Conservation (phyloP, 2,888 invertebrate species). For the Drepana falcataria region DNA sequence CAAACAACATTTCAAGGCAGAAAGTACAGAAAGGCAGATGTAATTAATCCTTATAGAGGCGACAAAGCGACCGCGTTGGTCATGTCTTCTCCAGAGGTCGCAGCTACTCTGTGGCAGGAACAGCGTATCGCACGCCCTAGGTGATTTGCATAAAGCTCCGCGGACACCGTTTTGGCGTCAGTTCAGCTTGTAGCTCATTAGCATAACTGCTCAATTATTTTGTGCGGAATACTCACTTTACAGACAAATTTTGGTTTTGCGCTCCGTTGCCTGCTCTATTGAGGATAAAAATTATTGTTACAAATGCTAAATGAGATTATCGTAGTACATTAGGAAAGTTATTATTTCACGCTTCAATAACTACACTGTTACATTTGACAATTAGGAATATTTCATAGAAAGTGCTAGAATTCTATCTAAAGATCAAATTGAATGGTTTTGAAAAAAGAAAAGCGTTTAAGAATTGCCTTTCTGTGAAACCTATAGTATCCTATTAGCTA, state of each 20-base stretch:
- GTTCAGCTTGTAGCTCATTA: conserved; percentile 69
- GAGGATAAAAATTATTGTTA: conserved; percentile 29
- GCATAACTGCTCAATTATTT: conserved; percentile 76
- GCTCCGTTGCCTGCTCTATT: conserved; percentile 42
- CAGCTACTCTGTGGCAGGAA: conserved; percentile 14
- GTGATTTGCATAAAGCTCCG: conserved; percentile 67
- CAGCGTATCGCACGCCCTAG: conserved; percentile 32
- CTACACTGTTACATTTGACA: background rate
- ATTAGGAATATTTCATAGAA: too few relatives aligned
- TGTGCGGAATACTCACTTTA: conserved; percentile 67
- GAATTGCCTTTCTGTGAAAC: too few relatives aligned
- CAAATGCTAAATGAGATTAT: background rate
- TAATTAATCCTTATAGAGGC: too few relatives aligned
- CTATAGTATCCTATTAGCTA: too few relatives aligned
- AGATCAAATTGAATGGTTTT: too few relatives aligned
- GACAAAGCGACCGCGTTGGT: too few relatives aligned
- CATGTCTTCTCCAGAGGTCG: conserved; percentile 8
- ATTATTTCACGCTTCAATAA: background rate
- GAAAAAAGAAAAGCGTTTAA: too few relatives aligned
- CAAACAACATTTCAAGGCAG: too few relatives aligned
- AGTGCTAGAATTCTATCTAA: too few relatives aligned
- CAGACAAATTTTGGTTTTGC: conserved; percentile 63
- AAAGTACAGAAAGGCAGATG: too few relatives aligned
- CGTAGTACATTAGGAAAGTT: background rate
- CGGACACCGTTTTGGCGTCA: conserved; percentile 68